These are phyloP conservation scores for Anableps anableps DNA, from an alignment of 2,797 vertebrate genomes.

Conservation along the genomic window DNA sequence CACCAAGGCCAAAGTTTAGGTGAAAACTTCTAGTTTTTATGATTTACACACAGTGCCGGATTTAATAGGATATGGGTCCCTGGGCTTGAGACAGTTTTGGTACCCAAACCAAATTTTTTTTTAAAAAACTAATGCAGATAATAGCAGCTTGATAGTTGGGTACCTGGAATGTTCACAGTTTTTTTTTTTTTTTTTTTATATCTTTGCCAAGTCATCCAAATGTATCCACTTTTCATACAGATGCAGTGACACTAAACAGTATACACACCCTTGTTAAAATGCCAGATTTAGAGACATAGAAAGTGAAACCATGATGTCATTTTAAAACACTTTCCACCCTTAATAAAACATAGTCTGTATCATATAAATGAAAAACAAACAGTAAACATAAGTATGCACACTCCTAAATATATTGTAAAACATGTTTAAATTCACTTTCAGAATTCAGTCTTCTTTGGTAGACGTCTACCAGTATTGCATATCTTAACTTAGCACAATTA, in stretches of 20 bases:
- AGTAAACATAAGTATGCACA: not conserved
- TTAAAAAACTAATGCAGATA: not conserved
- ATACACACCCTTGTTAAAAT: not conserved
- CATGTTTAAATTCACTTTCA: not conserved
- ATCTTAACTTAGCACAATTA: not conserved
- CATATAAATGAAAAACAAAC: not conserved
- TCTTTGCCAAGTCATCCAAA: not conserved
- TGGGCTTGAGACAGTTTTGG: not conserved
- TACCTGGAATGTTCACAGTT: not conserved
- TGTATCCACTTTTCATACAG: not conserved
- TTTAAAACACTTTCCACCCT: not conserved
- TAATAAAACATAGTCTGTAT: not conserved
- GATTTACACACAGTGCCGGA: not conserved
- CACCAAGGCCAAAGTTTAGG: conserved; percentile 21
- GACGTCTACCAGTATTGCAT: too few relatives aligned
- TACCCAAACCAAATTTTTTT: not conserved
- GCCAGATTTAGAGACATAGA: not conserved
- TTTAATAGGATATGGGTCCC: not conserved
- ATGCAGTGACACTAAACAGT: not conserved
- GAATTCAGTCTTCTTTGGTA: too few relatives aligned
- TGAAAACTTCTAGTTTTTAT: not conserved
- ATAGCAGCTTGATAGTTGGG: not conserved
- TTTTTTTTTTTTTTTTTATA: not conserved
- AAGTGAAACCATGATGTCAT: not conserved
- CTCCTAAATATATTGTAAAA: not conserved